Evolutionary conservation across 2,797 vertebrate species (phyloP).

Genomic region (Lepus townsendii): DNA sequence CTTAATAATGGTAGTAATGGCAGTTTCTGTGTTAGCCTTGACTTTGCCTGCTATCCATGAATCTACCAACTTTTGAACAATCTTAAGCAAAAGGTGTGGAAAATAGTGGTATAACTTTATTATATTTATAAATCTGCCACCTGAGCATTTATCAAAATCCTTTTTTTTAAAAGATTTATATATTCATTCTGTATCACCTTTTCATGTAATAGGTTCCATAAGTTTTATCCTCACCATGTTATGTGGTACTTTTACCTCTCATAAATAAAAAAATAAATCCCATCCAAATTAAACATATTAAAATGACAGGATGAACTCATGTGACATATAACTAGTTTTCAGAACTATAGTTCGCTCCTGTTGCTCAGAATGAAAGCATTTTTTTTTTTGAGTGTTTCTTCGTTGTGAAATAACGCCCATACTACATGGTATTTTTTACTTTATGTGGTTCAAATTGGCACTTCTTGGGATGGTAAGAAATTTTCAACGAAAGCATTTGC

Average conservation of each 20-base stretch:
- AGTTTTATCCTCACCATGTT: slow-evolving; percentile 44
- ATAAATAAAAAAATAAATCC: slow-evolving; percentile 63
- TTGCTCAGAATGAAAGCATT: slow-evolving; percentile 56
- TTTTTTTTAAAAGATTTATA: slow-evolving; percentile 65
- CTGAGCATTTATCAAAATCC: slow-evolving; percentile 61
- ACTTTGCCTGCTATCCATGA: slow-evolving; percentile 52
- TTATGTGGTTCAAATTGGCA: too few species aligned
- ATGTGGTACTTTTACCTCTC: slow-evolving; percentile 62
- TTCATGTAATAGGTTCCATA: slow-evolving; percentile 46
- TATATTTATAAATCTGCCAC: slow-evolving; percentile 64
- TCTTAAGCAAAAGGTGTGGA: neutral
- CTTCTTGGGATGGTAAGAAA: too few species aligned
- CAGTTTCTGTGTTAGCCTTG: slow-evolving; percentile 9
- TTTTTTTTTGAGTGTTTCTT: too few species aligned
- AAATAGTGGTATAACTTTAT: slow-evolving; percentile 9
- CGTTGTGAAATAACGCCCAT: too few species aligned
- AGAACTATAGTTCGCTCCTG: neutral
- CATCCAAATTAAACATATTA: slow-evolving; percentile 56
- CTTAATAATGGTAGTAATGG: slow-evolving; percentile 33
- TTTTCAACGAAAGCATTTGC: too few species aligned
- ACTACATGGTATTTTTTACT: too few species aligned
- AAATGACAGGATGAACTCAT: slow-evolving; percentile 53
- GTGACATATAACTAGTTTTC: slow-evolving; percentile 41
- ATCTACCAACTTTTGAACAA: slow-evolving; percentile 49
- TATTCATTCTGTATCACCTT: slow-evolving; percentile 47